Evolutionary conservation across 1,140 invertebrate species (phyloP).

Genomic region (Heterodera carotae): DNA sequence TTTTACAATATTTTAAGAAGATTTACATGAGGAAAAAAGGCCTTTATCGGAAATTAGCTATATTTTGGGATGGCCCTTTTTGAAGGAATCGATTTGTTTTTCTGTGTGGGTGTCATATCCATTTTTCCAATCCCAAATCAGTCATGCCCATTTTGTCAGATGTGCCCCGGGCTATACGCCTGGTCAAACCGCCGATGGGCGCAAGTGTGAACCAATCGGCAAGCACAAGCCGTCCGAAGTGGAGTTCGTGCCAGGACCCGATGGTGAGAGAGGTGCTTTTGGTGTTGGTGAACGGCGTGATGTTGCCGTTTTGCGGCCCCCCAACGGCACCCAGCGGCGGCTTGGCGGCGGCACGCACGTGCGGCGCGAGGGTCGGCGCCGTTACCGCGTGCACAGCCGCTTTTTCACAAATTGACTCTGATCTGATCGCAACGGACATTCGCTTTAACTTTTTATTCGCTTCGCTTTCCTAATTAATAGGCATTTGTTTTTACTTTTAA

Average conservation of each 20-base stretch:
- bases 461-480: constrained; percentile 1
- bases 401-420: constrained; percentile 25
- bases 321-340: constrained; percentile 11
- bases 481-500: not conserved
- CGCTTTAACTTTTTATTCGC: not conserved
- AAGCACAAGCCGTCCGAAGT: constrained; percentile 48
- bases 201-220: constrained; percentile 63
- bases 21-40: no score
- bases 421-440: not conserved
- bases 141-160: constrained; percentile 36
- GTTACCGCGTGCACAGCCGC: constrained; percentile 61
- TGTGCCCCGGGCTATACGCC: constrained; percentile 64
- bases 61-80: no score
- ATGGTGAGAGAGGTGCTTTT: constrained; percentile 49
- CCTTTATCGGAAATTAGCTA: no score
- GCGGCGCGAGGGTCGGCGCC: constrained; percentile 21
- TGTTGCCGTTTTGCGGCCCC: constrained; percentile 9
- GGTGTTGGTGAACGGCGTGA: not conserved
- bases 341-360: not conserved
- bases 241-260: constrained; percentile 55
- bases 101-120: constrained; percentile 10
- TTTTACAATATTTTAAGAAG: no score
- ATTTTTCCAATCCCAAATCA: constrained; percentile 1
- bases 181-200: constrained; percentile 55
- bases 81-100: no score